Base-by-base conservation (phyloP, 2,113 vertebrate genomes). In the Carassius gibelio region DNA sequence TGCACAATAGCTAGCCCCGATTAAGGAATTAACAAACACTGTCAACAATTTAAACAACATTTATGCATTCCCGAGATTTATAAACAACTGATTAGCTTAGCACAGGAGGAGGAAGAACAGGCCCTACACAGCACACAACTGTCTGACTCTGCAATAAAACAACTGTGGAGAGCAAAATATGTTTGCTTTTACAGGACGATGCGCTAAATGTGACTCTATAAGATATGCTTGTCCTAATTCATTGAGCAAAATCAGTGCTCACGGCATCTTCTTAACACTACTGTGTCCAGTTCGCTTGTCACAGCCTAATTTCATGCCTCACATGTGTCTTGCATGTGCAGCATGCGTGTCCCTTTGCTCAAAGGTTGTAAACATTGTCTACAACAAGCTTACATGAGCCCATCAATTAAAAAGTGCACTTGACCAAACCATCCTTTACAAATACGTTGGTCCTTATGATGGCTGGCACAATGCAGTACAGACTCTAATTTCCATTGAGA, bases 231-330 rank as follows among this genome's bases (percentile, higher is more conserved):
- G 76, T 55, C 30, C 21, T 48, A 21, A 57, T 74, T 75, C 68
- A 15, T 75, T 36, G 79, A 72, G 59, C 55, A 61, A 30, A 52
- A 59, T 30, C 50, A 23, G 23, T 2, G 75, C 48, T 81, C 26
- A 34, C 26, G 3, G 19, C 23, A 9, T 42, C 72, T 4, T 77
- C 52, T 72, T 83, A 82, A 72, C 77, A 55, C 19, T 34, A 52
- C 81, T 66, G 42, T 26, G 61, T 81, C 74, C 55, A 42, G 45
- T 83, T 80, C 84, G 14, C 72, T 79, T 83, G 11, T 83, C 72
- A 82, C 82, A 10, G 11, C 36, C 45, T 80, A 82, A 88, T 88
- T 88, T 86, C 79, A 88, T 76, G 76, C 74, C 57, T 83, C 36
- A 62, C 55, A 82, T 79, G 80, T 45, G 77, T 23, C 68, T 87